A percentile compares a stretch with the other conserved stretches of the same genome.
Conservation (phyloP, 1,140 invertebrate species). For the Hirudo medicinalis region DNA sequence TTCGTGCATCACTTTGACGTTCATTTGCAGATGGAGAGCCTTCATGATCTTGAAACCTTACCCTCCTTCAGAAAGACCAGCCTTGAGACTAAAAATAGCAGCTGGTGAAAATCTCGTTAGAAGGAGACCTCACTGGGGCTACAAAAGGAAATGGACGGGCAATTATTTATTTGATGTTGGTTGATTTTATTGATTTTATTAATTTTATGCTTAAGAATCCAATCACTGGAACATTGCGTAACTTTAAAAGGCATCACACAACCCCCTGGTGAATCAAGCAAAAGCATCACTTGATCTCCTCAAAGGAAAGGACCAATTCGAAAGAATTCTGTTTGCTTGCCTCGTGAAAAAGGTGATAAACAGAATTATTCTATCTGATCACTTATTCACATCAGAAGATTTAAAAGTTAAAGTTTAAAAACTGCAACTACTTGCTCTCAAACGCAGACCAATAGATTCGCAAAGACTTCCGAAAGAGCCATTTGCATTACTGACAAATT, state of each 20-base stretch:
- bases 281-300: conserved; percentile 45
- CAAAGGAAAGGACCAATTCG: conserved; percentile 57
- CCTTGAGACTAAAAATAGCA: conserved; percentile 63
- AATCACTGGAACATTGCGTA: background rate
- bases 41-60: conserved; percentile 69
- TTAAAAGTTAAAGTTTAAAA: conserved; percentile 6
- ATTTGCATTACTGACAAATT: conserved; percentile 71
- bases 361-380: background rate
- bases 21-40: conserved; percentile 61
- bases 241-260: background rate
- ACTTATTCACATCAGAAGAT: too few species aligned
- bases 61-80: conserved; percentile 69
- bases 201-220: background rate
- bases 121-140: conserved; percentile 66
- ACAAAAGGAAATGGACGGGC: conserved; percentile 70
- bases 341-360: conserved; percentile 44
- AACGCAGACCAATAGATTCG: conserved; percentile 53
- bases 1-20: background rate
- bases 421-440: conserved; percentile 18
- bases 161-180: conserved; percentile 66
- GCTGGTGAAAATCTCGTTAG: conserved; percentile 64
- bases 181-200: conserved; percentile 9
- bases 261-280: background rate
- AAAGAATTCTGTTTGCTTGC: conserved; percentile 49
- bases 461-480: conserved; percentile 75